Percentiles rank a stretch among this genome's conserved stretches.
Conservation (phyloP, 2,113 vertebrate species). For the Osmerus eperlanus region DNA sequence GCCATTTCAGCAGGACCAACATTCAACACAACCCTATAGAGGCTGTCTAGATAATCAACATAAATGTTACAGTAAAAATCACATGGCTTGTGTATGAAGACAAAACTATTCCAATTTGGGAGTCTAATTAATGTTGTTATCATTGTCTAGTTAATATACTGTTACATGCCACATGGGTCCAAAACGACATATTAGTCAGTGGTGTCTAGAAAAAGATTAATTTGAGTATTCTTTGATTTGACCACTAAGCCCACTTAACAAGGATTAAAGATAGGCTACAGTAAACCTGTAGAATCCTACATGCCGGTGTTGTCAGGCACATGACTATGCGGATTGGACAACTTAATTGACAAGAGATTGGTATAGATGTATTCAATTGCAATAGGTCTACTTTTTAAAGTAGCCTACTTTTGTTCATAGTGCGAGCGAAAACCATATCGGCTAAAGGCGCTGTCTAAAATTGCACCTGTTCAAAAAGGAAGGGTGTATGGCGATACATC, state of each 20-base stretch:
- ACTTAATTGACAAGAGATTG: too few relatives aligned
- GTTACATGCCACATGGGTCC: neutral
- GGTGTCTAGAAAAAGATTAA: neutral
- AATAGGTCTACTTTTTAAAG: too few relatives aligned
- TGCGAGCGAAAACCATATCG: too few relatives aligned
- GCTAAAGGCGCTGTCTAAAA: neutral
- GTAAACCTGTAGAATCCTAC: neutral
- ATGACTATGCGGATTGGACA: too few relatives aligned
- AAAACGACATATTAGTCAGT: neutral
- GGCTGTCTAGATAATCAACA: conserved; percentile 8
- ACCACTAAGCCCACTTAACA: neutral
- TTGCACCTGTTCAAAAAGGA: conserved; percentile 2
- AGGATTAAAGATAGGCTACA: neutral
- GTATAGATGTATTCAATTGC: too few relatives aligned
- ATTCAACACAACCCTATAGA: conserved; percentile 12
- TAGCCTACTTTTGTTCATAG: too few relatives aligned
- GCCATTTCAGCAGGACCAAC: conserved; percentile 45
- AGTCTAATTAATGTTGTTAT: neutral
- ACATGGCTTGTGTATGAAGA: neutral
- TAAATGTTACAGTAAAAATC: neutral
- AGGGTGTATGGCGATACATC: neutral
- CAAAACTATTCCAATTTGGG: neutral
- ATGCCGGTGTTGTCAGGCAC: too few relatives aligned
- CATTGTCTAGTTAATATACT: too few relatives aligned
- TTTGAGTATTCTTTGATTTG: neutral